Conservation (phyloP, 2,113 vertebrate species). For the Trichomycterus rosablanca region DNA sequence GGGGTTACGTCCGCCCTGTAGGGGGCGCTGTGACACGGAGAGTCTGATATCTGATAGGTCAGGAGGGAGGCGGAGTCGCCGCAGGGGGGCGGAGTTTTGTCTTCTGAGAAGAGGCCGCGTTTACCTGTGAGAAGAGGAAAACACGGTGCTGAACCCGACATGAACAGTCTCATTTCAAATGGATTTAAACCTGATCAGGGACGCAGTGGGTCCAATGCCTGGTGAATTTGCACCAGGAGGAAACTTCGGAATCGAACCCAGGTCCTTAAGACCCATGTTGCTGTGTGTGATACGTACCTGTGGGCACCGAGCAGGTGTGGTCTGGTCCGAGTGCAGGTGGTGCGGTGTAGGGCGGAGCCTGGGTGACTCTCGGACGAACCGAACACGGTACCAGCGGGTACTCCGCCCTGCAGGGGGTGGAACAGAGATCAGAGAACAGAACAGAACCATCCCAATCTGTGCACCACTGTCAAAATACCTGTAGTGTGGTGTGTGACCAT, state of each 20-base stretch:
- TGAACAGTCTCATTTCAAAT: no score
- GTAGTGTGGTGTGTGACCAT: no score
- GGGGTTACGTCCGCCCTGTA: conserved; percentile 17
- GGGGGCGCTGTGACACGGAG: not conserved
- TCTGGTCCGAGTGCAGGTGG: conserved; percentile 9
- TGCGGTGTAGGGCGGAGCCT: not conserved
- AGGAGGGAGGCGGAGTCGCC: conserved; percentile 15
- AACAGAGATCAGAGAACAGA: no score
- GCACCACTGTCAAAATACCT: no score
- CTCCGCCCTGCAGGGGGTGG: conserved; percentile 26
- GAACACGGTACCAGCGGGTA: conserved; percentile 37
- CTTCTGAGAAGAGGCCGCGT: conserved; percentile 1
- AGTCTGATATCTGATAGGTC: not conserved
- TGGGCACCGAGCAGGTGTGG: conserved; percentile 14
- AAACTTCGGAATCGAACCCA: no score
- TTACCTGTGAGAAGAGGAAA: conserved; percentile 15
- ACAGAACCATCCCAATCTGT: no score
- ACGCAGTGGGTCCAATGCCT: no score
- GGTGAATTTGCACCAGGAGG: no score
- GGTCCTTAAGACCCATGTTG: no score
- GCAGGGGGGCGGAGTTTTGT: not conserved
- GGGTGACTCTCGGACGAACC: conserved; percentile 1
- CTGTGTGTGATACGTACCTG: conserved; percentile 14
- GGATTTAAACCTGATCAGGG: no score
- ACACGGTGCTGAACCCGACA: no score